Evolutionary conservation across 1,140 invertebrate genomes (phyloP).

Genomic region (Drosophila orosa): DNA sequence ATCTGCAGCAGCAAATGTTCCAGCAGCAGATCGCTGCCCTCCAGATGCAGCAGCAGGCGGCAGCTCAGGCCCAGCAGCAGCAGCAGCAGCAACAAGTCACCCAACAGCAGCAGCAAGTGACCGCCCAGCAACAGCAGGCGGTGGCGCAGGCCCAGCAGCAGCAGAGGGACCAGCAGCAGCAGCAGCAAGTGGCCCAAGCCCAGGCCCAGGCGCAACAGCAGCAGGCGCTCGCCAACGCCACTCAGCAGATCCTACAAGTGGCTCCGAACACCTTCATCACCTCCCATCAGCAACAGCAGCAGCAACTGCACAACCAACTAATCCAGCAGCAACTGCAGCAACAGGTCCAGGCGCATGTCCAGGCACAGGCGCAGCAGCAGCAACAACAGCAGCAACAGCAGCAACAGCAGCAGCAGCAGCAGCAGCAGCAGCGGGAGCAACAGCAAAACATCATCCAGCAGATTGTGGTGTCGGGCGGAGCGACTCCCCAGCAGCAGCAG

Average conservation of each 20-base stretch:
- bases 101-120: slow-evolving; percentile 60
- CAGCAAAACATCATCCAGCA: slow-evolving; percentile 79
- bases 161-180: slow-evolving; percentile 68
- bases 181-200: slow-evolving; percentile 71
- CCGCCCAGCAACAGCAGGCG: slow-evolving; percentile 57
- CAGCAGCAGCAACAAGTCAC: slow-evolving; percentile 76
- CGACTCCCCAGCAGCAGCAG: slow-evolving; percentile 52
- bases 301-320: slow-evolving; percentile 76
- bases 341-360: slow-evolving; percentile 58
- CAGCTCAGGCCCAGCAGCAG: slow-evolving; percentile 54
- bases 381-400: slow-evolving; percentile 32
- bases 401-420: slow-evolving; percentile 66
- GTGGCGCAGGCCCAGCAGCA: slow-evolving; percentile 83
- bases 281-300: slow-evolving; percentile 71
- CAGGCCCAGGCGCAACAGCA: slow-evolving; percentile 83
- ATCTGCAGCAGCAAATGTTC: slow-evolving; percentile 73
- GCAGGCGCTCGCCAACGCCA: slow-evolving; percentile 61
- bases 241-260: slow-evolving; percentile 84
- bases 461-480: slow-evolving; percentile 70
- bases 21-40: slow-evolving; percentile 73
- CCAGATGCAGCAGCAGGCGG: slow-evolving; percentile 76
- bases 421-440: slow-evolving; percentile 77
- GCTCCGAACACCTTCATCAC: slow-evolving; percentile 71
- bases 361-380: slow-evolving; percentile 48
- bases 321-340: slow-evolving; percentile 82